These are phyloP conservation scores for Xiphophorus couchianus DNA, from an alignment of 2,113 vertebrate genomes.

Conservation along the genomic window DNA sequence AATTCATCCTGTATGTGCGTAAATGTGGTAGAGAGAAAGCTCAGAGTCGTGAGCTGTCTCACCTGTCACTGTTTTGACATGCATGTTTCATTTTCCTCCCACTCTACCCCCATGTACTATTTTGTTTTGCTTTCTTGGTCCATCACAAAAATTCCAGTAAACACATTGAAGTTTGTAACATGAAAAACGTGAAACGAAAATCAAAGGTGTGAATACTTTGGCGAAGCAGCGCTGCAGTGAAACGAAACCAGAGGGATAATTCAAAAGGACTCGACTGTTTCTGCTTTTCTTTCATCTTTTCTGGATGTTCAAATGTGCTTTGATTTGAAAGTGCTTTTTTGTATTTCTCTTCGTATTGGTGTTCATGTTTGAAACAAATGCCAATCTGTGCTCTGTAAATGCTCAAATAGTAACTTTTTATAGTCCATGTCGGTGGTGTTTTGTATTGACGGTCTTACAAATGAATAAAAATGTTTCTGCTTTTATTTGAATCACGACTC, in stretches of 20 bases:
- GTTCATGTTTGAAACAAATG: conserved; percentile 79
- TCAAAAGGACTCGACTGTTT: conserved; percentile 63
- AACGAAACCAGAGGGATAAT: neutral
- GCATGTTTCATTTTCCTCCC: neutral
- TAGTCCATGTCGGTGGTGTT: conserved; percentile 25
- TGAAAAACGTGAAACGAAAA: neutral
- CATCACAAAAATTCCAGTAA: neutral
- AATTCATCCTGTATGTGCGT: too few relatives aligned
- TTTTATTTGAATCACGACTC: conserved; percentile 9
- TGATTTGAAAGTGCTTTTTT: conserved; percentile 73
- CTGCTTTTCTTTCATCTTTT: conserved; percentile 59
- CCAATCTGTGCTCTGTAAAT: conserved; percentile 63
- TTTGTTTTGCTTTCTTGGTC: neutral
- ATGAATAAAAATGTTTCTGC: conserved; percentile 28
- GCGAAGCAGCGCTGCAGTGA: neutral
- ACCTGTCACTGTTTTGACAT: neutral
- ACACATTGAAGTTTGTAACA: neutral
- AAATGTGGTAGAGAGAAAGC: neutral
- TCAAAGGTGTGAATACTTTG: neutral
- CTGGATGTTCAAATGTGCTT: conserved; percentile 69
- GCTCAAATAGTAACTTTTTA: conserved; percentile 40
- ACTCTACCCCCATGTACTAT: neutral
- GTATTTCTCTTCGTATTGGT: conserved; percentile 71
- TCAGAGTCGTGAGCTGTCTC: neutral
- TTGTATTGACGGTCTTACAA: conserved; percentile 16